Conservation (phyloP, 2,888 invertebrate genomes). For the Pterostichus niger region DNA sequence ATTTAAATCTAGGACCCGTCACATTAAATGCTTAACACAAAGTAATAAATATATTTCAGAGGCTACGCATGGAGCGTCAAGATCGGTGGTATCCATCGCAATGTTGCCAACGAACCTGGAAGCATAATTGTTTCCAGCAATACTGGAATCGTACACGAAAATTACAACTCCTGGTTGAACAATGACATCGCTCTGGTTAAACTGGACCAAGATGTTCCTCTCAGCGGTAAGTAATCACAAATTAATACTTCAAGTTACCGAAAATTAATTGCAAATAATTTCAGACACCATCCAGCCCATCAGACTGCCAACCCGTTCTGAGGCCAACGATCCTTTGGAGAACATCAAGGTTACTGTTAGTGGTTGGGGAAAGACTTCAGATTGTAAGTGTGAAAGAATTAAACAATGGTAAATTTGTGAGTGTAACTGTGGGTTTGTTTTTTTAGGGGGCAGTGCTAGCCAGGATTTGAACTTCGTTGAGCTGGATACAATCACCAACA, state of each 20-base stretch:
- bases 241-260: not conserved
- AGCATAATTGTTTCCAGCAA: conserved; percentile 4
- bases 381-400: conserved; percentile 66
- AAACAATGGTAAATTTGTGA: not conserved
- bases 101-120: conserved; percentile 46
- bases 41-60: too few relatives aligned
- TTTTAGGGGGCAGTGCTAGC: conserved; percentile 2
- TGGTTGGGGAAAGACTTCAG: conserved; percentile 70
- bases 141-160: conserved; percentile 50
- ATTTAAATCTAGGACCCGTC: not conserved
- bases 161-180: conserved; percentile 63
- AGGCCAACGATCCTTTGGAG: conserved; percentile 61
- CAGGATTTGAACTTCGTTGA: conserved; percentile 70
- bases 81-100: conserved; percentile 54
- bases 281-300: conserved; percentile 65
- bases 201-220: conserved; percentile 48
- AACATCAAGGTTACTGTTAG: conserved; percentile 68
- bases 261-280: conserved; percentile 6
- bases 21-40: not conserved
- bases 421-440: not conserved
- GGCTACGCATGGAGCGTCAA: conserved; percentile 27
- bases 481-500: conserved; percentile 71
- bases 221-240: conserved; percentile 45
- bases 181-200: conserved; percentile 68
- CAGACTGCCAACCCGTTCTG: conserved; percentile 67